Base-by-base conservation (phyloP, 2,113 vertebrate genomes). In the Isichthys henryi region DNA sequence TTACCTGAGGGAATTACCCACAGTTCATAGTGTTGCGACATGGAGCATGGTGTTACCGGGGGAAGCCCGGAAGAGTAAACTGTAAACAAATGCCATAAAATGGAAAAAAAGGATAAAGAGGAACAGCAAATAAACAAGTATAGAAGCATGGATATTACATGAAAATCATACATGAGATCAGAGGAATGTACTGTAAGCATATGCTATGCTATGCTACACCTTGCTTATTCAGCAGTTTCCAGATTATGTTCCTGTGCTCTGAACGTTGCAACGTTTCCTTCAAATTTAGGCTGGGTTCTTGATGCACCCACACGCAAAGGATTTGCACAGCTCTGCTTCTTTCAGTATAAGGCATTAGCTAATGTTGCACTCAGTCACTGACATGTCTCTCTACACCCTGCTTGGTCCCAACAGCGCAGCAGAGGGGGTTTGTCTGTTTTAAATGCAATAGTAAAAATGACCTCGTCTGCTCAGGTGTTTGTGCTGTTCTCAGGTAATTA, bases 401-500 rank as follows among this genome's bases (percentile, higher is more conserved):
- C 82, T 45, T 84, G 43, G 19, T 84, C 43, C 82, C 82, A 46
- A 43, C 74, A 84, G 45, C 45, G 23, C 39, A 48, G 8, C 19
- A n/a, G 82, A 48, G 82, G 45, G 49, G 85, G 85, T 50, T 53
- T 23, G 35, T 88, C 56, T 50, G 31, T 56, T 19, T 88, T 88
- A 62, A 58, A 58, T 9, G 52, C 87, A 62, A 39, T 43, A 62
- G 56, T 88, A 43, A 88, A 62, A 88, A 88, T 45, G 88, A 90
- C 91, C 89, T 85, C 83, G 91, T 92, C 92, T 90, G 91, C 90
- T 90, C 88, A 84, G 90, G 90, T 90, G 77, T 93, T 93, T 92
- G 89, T 93, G 91, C 80, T 92, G 92, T 94, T 93, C 94, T 94
- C 92, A 95, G 95, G 94, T 95, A 95, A 95, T 96, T 96, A 96